Evolutionary conservation across 2,113 vertebrate species (phyloP), one percentile per base, ranked within the genome.

Genomic region (Tychaedon coryphoeus): DNA sequence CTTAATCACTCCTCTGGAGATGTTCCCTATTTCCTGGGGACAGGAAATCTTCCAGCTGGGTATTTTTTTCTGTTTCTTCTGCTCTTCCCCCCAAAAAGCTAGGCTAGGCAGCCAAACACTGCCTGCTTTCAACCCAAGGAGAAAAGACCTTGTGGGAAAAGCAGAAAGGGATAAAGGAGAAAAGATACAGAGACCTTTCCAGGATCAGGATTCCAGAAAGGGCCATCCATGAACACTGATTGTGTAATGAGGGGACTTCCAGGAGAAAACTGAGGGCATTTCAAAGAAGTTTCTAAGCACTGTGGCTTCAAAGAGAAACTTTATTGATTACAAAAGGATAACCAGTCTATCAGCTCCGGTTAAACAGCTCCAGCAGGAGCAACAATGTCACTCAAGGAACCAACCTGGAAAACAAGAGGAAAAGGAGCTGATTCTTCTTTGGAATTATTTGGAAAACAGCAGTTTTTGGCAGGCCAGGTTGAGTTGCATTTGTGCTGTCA

Each of bases 321-420:
- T 83, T 45, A 94, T 76, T 93, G 93, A 65, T 42, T 45, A 12
- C 22, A 67, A 67, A 90, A 57, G 62, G 12, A 75, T 51, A 33
- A 74, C 20, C 10, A 10, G 47, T 62, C 87, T 47, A 12, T 66
- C 77, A 76, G 79, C 97, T 90, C 92, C 72, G 92, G 89, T 75
- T 94, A 50, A 86, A 90, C 94, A 78, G 89, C 89, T 94, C 96
- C 66, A 33, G 86, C 93, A 56, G 96, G 57, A 90, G 95, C 95
- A 86, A 98, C 96, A 38, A 98, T 95, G 82, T 97, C 72, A 38
- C 86, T 25, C 92, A 98, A 90, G 43, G 83, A 29, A 58, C 91
- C 95, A 93, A 50, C 88, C 98, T 99, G 97, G 83, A 96, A 97
- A 97, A 97, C 4, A 36, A 86, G 45, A 42, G 62, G 12, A 17